Percentiles rank a stretch among this genome's conserved stretches.
Evolutionary conservation across 2,888 invertebrate species (phyloP).

Genomic region (Hyles lineata): DNA sequence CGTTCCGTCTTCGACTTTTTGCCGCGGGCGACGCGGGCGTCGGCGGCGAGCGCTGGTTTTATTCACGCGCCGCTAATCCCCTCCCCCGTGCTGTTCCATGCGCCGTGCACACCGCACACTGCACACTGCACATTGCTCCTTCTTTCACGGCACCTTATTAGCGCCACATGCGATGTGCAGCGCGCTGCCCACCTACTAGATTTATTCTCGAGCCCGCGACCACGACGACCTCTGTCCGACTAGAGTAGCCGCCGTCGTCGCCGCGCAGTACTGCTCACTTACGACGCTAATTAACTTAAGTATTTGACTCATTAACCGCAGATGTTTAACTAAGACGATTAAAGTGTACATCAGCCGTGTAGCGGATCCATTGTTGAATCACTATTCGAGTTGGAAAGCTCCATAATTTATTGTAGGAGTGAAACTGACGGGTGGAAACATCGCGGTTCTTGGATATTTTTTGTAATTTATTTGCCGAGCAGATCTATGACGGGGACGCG

Average conservation of each 20-base stretch:
- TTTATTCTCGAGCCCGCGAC: slow-evolving; percentile 33
- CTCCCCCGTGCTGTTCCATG: slow-evolving; percentile 41
- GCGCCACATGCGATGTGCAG: slow-evolving; percentile 73
- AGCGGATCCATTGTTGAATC: slow-evolving; percentile 30
- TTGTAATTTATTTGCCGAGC: slow-evolving; percentile 20
- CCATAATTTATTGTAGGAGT: slow-evolving; percentile 42
- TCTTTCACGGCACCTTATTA: slow-evolving; percentile 47
- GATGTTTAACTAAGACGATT: slow-evolving; percentile 26
- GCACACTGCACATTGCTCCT: slow-evolving; percentile 22
- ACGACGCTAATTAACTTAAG: slow-evolving; percentile 22
- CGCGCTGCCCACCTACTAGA: slow-evolving; percentile 44
- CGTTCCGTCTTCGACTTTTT: slow-evolving; percentile 82
- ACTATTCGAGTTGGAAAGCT: slow-evolving; percentile 32
- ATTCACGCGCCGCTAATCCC: slow-evolving; percentile 62
- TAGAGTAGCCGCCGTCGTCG: slow-evolving; percentile 23
- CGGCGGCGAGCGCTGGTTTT: slow-evolving; percentile 72
- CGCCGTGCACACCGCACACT: background rate
- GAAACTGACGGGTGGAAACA: slow-evolving; percentile 36
- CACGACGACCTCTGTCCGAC: slow-evolving; percentile 19
- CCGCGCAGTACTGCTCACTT: slow-evolving; percentile 21
- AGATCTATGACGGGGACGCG: slow-evolving; percentile 68
- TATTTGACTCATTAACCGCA: slow-evolving; percentile 24
- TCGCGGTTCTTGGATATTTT: slow-evolving; percentile 22
- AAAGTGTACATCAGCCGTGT: slow-evolving; percentile 24
- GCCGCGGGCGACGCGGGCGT: slow-evolving; percentile 73